These are phyloP conservation scores for Meloidogyne floridensis DNA, from an alignment of 1,140 invertebrate species.

Conservation along the genomic window DNA sequence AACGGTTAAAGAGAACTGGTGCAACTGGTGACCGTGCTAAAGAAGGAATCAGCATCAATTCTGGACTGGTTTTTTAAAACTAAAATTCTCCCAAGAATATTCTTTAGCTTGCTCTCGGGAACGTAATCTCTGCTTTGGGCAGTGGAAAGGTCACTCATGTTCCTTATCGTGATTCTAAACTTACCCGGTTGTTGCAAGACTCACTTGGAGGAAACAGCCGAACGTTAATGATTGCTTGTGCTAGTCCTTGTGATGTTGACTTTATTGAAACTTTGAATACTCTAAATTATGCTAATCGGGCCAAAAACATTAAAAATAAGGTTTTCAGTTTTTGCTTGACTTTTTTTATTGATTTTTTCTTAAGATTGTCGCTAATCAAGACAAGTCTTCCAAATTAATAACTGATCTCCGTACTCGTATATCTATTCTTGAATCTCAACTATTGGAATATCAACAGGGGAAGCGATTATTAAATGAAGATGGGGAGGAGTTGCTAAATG, in stretches of 20 bases:
- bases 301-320: conserved; percentile 94
- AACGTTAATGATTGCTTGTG: conserved; percentile 97
- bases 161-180: conserved; percentile 70
- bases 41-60: conserved; percentile 71
- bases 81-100: neutral
- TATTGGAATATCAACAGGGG: conserved; percentile 28
- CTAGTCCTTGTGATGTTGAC: conserved; percentile 93
- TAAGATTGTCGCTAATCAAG: neutral
- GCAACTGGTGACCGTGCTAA: conserved; percentile 70
- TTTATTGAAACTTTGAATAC: conserved; percentile 99
- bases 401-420: conserved; percentile 29
- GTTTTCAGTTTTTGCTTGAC: conserved; percentile 70
- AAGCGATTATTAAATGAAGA: conserved; percentile 70
- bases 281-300: conserved; percentile 88
- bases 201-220: conserved; percentile 91
- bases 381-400: conserved; percentile 4
- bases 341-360: conserved; percentile 18
- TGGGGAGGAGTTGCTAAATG: conserved; percentile 79
- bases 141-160: conserved; percentile 67
- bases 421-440: conserved; percentile 24
- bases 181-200: conserved; percentile 75
- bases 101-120: conserved; percentile 76
- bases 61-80: conserved; percentile 65
- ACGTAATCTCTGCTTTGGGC: conserved; percentile 70
- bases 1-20: conserved; percentile 70